Percentiles rank a stretch among this genome's conserved stretches.
These are phyloP conservation scores for Mythimna impura DNA, from an alignment of 2,888 invertebrate species.

Conservation along the genomic window DNA sequence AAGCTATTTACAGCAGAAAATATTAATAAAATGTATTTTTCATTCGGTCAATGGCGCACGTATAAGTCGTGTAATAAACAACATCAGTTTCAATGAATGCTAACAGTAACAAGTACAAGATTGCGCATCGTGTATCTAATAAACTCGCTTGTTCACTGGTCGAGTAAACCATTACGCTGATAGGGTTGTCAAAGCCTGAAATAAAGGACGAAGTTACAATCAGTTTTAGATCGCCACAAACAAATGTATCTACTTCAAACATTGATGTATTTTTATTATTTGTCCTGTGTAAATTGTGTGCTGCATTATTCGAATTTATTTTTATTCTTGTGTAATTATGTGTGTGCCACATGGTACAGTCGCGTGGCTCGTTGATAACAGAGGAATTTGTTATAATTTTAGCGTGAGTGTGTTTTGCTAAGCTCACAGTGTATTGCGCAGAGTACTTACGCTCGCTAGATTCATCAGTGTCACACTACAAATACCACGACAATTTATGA, in stretches of 20 bases:
- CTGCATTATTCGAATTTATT: constrained; percentile 2
- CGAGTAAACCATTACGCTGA: constrained; percentile 63
- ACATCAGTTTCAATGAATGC: constrained; percentile 59
- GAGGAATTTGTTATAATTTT: constrained; percentile 50
- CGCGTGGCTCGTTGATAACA: constrained; percentile 23
- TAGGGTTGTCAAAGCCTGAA: constrained; percentile 54
- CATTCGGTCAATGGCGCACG: constrained; percentile 47
- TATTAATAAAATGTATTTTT: constrained; percentile 62
- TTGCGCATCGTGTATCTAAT: constrained; percentile 64
- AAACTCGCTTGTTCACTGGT: constrained; percentile 74
- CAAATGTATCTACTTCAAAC: not conserved
- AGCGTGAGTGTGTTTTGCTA: constrained; percentile 72
- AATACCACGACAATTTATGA: constrained; percentile 72
- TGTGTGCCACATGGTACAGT: constrained; percentile 4
- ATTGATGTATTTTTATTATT: not conserved
- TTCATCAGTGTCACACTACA: constrained; percentile 75
- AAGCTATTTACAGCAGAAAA: constrained; percentile 65
- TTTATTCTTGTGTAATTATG: constrained; percentile 4
- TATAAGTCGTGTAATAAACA: constrained; percentile 44
- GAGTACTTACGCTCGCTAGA: constrained; percentile 57
- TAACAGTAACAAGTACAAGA: constrained; percentile 57
- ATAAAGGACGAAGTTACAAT: constrained; percentile 21
- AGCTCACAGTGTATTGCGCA: constrained; percentile 68
- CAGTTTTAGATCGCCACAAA: constrained; percentile 15
- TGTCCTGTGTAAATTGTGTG: not conserved